Base-by-base conservation (phyloP, 2,797 vertebrate species). In the Amblyraja radiata region DNA sequence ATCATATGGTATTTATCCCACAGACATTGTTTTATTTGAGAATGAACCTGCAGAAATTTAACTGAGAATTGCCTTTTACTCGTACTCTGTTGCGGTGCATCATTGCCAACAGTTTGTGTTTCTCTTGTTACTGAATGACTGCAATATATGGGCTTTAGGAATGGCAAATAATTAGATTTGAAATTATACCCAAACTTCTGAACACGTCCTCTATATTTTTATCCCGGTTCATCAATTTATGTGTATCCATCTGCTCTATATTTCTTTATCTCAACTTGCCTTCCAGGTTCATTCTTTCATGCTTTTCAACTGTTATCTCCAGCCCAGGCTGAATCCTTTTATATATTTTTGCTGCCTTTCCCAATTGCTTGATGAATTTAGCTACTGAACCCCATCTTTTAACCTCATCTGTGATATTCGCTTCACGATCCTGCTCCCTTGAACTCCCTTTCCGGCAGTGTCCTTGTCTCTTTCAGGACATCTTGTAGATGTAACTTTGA, bases 241-340 rank as follows among this genome's bases (percentile, higher is more conserved):
- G 78, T 36, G 16, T 36, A 4, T 39, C 32, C 32, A 39, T 39
- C 13, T 36, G 36, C 1, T 36, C 8, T 93, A 91, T 92, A 93
- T 92, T 84, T 76, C 46, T 93, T 78, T 23, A 63, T 46, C 78
- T 91, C 46, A 77, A n/a, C 39, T 54, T 81, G 58, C 86, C 81
- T 71, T 21, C 92, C 68, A 90, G n/a, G 83, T 68, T 93, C 91
- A 80, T 93, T 77, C 61, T 28, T 54, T 93, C 36, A 93, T 54
- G 61, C 83, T 58, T 46, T 86, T 93, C 73, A 61, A 14, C 32
- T 93, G 71, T 32, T 63, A 25, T 93, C 65, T 28, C 86, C 93
- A 46, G 68, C 81, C 80, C 86, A 91, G 93, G 76, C 90, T 79
- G 93, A 93, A 94, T 94, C 93, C 93, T 39, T 88, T 39, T 65